Percentiles rank a stretch among this genome's conserved stretches.
Conservation (phyloP, 2,888 invertebrate species). For the Stramonita haemastoma region DNA sequence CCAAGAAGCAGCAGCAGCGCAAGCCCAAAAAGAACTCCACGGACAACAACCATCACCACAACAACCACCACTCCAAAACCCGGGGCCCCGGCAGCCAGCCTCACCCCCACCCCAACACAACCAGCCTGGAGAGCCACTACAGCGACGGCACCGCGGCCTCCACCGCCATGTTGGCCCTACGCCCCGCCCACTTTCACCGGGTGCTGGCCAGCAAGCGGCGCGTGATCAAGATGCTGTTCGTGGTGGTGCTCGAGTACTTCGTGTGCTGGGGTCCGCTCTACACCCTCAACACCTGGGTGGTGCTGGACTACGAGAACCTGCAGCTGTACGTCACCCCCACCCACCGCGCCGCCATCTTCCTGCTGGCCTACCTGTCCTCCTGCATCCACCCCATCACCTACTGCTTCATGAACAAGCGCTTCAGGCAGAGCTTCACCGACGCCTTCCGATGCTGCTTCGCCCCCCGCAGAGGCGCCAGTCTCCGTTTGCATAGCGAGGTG, state of each 20-base stretch:
- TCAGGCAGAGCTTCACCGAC: constrained; percentile 87
- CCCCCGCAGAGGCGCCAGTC: constrained; percentile 5
- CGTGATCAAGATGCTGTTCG: constrained; percentile 87
- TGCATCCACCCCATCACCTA: constrained; percentile 94
- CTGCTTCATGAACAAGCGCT: constrained; percentile 93
- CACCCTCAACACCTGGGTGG: constrained; percentile 86
- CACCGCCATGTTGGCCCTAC: constrained; percentile 38
- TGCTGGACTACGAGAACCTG: constrained; percentile 86
- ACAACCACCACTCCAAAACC: not conserved
- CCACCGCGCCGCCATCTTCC: constrained; percentile 84
- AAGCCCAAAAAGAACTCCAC: too few relatives aligned
- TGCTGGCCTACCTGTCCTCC: constrained; percentile 88
- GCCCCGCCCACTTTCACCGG: constrained; percentile 50
- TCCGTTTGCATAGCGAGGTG: constrained; percentile 43
- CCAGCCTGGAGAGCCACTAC: not conserved
- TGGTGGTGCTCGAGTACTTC: constrained; percentile 92
- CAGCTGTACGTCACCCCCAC: constrained; percentile 61
- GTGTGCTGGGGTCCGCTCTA: constrained; percentile 93
- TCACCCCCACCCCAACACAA: not conserved
- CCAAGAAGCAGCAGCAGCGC: not conserved
- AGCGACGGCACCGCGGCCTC: constrained; percentile 1
- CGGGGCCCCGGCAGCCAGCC: not conserved
- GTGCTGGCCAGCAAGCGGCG: constrained; percentile 73
- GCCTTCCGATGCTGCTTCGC: constrained; percentile 82
- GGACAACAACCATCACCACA: not conserved